Conservation (phyloP, 2,113 vertebrate genomes). For the Poecile atricapillus region DNA sequence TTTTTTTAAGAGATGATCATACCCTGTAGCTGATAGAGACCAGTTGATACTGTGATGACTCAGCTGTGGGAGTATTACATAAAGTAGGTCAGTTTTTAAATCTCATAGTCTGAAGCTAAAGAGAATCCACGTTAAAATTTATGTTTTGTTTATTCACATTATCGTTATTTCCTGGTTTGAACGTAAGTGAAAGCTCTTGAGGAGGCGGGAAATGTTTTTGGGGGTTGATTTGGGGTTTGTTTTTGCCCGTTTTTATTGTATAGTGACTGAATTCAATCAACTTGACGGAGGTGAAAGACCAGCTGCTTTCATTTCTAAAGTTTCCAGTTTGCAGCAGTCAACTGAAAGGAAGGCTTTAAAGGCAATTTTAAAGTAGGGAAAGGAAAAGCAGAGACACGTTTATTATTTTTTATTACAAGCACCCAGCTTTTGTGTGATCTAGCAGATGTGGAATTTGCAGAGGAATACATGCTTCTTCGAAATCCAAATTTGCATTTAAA, state of each 20-base stretch:
- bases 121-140: neutral
- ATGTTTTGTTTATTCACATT: neutral
- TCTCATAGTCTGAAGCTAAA: neutral
- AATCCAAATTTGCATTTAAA: slow-evolving; percentile 44
- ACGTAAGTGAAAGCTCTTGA: neutral
- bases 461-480: neutral
- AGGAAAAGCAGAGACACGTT: neutral
- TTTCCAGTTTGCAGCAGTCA: slow-evolving; percentile 21
- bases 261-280: neutral
- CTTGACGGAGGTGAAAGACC: neutral
- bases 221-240: neutral
- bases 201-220: neutral
- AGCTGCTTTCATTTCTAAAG: slow-evolving; percentile 41
- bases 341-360: slow-evolving; percentile 15
- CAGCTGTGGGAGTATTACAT: slow-evolving; percentile 48
- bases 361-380: neutral
- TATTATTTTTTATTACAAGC: slow-evolving; percentile 17
- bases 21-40: neutral
- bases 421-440: slow-evolving; percentile 12
- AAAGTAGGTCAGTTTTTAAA: slow-evolving; percentile 50
- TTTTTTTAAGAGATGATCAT: neutral
- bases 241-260: neutral
- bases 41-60: slow-evolving; percentile 49
- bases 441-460: slow-evolving; percentile 45
- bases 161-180: neutral